Conservation (phyloP, 2,888 invertebrate genomes). For the Dicyrtoma fusca region DNA sequence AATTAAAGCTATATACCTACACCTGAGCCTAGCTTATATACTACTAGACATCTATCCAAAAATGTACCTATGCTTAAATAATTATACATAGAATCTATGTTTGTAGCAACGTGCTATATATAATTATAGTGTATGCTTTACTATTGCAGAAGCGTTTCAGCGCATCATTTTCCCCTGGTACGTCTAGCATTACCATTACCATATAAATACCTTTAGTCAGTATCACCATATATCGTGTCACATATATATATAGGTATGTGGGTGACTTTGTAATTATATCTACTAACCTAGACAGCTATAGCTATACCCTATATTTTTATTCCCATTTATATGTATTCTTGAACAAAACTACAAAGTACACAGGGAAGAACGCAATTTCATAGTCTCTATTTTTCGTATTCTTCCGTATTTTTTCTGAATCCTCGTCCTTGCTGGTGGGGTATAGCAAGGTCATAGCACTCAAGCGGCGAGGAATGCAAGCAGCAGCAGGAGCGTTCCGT, state of each 20-base stretch:
- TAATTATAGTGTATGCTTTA: not conserved
- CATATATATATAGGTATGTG: not conserved
- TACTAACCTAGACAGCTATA: not conserved
- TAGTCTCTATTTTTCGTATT: no score
- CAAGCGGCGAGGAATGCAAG: no score
- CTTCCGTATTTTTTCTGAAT: no score
- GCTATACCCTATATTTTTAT: not conserved
- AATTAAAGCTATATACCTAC: no score
- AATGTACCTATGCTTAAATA: no score
- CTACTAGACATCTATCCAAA: no score
- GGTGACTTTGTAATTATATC: not conserved
- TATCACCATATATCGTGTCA: not conserved
- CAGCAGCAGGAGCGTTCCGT: no score
- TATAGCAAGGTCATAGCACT: no score
- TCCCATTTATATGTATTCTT: not conserved
- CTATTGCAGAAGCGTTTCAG: conserved; percentile 17
- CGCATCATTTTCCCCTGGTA: conserved; percentile 25
- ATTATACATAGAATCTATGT: not conserved
- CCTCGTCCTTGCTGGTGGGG: not conserved
- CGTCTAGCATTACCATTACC: not conserved
- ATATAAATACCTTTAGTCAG: not conserved
- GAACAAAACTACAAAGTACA: no score
- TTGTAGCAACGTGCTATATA: not conserved
- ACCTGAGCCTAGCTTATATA: no score
- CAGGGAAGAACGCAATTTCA: no score